Evolutionary conservation across 2,113 vertebrate genomes (phyloP).

Genomic region (Lota lota): DNA sequence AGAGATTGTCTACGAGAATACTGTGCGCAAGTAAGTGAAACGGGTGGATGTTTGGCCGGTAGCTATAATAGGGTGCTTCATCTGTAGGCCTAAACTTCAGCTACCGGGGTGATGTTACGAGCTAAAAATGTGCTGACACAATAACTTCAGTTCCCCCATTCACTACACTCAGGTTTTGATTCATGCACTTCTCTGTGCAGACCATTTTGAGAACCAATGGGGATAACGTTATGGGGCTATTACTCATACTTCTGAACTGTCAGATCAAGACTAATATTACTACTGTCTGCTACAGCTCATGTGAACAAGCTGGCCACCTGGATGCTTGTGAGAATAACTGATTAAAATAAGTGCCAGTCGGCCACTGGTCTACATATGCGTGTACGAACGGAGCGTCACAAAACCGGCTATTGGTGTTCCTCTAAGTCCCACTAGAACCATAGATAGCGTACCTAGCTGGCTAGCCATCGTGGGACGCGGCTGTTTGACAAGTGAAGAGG

Average conservation of each 20-base stretch:
- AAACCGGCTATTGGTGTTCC: background rate
- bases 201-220: too few relatives aligned
- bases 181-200: background rate
- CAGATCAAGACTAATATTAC: background rate
- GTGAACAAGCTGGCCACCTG: constrained; percentile 3
- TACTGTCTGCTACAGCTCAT: background rate
- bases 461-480: constrained; percentile 24
- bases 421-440: background rate
- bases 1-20: too few relatives aligned
- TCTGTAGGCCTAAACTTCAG: too few relatives aligned
- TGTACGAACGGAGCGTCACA: background rate
- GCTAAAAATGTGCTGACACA: constrained; percentile 51
- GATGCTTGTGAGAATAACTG: background rate
- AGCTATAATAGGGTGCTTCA: too few relatives aligned
- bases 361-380: too few relatives aligned
- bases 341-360: too few relatives aligned
- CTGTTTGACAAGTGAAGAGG: constrained; percentile 22
- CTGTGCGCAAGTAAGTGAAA: too few relatives aligned
- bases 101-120: background rate
- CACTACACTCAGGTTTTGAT: background rate
- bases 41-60: too few relatives aligned
- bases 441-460: constrained; percentile 12
- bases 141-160: constrained; percentile 16
- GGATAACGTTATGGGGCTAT: too few relatives aligned
- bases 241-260: background rate